A percentile compares a stretch with the other conserved stretches of the same genome.
Evolutionary conservation across 2,113 vertebrate species (phyloP).

Genomic region (Athene noctua): DNA sequence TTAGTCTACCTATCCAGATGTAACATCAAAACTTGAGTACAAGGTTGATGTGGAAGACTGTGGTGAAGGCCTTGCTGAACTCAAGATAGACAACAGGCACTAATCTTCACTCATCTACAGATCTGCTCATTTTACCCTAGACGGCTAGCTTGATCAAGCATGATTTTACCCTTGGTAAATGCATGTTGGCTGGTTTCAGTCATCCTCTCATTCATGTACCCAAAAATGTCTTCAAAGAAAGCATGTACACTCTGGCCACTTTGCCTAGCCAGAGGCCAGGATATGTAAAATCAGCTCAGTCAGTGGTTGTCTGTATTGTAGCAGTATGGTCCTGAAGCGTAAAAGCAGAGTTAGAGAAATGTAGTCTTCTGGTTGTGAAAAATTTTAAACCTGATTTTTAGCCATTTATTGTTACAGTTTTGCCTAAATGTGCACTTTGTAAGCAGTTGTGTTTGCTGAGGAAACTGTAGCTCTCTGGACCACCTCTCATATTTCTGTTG

Average conservation of each 20-base stretch:
- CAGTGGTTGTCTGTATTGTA: neutral
- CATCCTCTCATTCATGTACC: neutral
- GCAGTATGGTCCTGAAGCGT: neutral
- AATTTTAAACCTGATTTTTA: neutral
- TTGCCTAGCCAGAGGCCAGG: neutral
- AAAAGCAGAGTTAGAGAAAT: neutral
- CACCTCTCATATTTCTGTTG: neutral
- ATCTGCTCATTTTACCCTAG: neutral
- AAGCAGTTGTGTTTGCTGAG: neutral
- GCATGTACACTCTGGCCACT: accelerated
- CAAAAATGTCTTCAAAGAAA: neutral
- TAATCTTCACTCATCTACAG: neutral
- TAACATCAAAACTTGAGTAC: neutral
- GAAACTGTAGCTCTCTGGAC: neutral
- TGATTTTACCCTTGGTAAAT: neutral
- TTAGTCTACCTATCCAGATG: neutral
- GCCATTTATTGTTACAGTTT: neutral
- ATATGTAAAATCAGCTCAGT: neutral
- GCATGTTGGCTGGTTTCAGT: neutral
- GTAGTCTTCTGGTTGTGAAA: neutral
- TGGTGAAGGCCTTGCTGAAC: neutral
- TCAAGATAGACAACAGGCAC: neutral
- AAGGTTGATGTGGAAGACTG: neutral
- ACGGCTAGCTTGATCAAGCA: neutral
- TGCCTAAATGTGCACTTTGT: neutral